Conservation (phyloP, 2,797 vertebrate genomes). For the Rhinella marina region DNA sequence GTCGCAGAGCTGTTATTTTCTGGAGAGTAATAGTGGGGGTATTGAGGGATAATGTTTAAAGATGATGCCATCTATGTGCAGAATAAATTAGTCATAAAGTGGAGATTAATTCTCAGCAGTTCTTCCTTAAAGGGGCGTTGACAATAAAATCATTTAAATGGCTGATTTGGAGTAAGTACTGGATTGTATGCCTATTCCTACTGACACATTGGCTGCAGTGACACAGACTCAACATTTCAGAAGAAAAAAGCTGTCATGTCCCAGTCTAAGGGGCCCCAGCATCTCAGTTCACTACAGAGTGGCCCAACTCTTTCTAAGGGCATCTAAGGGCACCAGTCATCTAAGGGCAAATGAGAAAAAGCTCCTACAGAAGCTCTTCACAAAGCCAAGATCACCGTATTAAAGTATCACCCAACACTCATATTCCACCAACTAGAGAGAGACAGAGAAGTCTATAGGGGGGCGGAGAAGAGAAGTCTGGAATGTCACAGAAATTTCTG, state of each 20-base stretch:
- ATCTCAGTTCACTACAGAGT: not conserved
- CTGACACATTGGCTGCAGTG: not conserved
- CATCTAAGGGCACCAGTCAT: too few relatives aligned
- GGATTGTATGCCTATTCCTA: not conserved
- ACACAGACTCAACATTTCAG: too few relatives aligned
- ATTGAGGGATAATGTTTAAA: not conserved
- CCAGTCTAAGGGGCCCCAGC: not conserved
- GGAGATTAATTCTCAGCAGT: not conserved
- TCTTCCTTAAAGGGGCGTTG: not conserved
- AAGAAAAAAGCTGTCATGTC: not conserved
- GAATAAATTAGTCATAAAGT: constrained; percentile 1
- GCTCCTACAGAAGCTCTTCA: too few relatives aligned
- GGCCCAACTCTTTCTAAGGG: not conserved
- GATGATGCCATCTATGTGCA: not conserved
- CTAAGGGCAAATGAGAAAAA: too few relatives aligned
- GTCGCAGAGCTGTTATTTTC: not conserved
- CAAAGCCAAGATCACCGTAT: too few relatives aligned
- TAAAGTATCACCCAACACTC: too few relatives aligned
- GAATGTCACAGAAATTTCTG: not conserved
- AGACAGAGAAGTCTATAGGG: not conserved
- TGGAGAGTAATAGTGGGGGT: not conserved
- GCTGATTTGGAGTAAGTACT: not conserved
- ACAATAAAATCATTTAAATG: not conserved
- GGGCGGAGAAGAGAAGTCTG: not conserved
- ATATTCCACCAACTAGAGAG: too few relatives aligned